Base-by-base conservation (phyloP, 2,797 vertebrate species). In the Silurus aristotelis region DNA sequence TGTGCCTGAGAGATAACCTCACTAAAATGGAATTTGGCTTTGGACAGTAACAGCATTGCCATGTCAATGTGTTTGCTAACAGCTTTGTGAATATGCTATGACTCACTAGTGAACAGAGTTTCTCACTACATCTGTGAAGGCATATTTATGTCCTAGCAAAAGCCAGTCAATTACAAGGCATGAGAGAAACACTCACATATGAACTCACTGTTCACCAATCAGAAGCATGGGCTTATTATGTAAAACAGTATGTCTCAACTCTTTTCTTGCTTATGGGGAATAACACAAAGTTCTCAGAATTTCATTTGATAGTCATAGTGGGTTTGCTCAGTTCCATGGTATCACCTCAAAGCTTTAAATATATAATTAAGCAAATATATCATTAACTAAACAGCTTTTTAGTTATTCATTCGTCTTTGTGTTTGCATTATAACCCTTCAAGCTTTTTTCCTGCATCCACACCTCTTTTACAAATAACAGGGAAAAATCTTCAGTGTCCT, bases 151-250 rank as follows among this genome's bases (percentile, higher is more conserved):
- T 84, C 77, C 55, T 61, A 73, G 75, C 63, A 52, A 70, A 78
- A 71, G 25, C 56, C 73, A 84, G 48, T 82, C 61, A 63, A 67
- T 63, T 75, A 20, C 56, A 83, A 82, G 73, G 58, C 87, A 55
- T 82, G 64, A 84, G 14, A 70, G 56, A 84, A 84, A 63, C 83
- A 84, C 64, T 73, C 52, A 38, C 64, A 67, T 87, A 61, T 87
- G 80, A 88, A 78, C 70, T 88, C 87, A 88, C 66, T 86, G 60
- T 86, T 77, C 76, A 85, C 86, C 89, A 90, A 87, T 86, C 46
- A 60, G 80, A 70, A 10, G 63, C 63, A 80, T 58, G 56, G 64
- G 38, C 55, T 70, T 67, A 31, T 88, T 82, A 87, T 87, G 85
- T 82, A 82, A 87, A 85, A 78, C 63, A 52, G 25, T 85, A 67